Evolutionary conservation across 2,113 vertebrate species (phyloP), one percentile per base, ranked within the genome.

Genomic region (Pseudois nayaur): DNA sequence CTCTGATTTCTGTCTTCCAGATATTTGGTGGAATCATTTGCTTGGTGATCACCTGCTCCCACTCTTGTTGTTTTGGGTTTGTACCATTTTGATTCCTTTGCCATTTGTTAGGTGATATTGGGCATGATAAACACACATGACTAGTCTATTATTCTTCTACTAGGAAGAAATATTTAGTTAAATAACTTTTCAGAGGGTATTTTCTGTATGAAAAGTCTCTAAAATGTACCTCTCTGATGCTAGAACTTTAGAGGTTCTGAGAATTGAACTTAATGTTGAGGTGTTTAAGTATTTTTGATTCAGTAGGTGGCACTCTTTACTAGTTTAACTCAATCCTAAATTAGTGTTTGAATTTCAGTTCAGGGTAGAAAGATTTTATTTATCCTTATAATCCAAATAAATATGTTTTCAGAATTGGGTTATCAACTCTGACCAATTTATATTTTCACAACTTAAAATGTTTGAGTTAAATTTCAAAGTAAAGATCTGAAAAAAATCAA

Each of bases 261-360:
- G 45, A 91, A 81, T 50, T 50, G 40, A 94, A 52, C 7, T 95
- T 78, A 57, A 64, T 91, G 45, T 94, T 50, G 79, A 81, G 48
- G 57, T 76, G 57, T 62, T 79, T 76, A 89, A 45, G 23, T 85
- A 84, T 81, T 29, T 84, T 64, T 95, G 57, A 11, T 87, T 96
- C 97, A 93, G 93, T 90, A 98, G 97, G 67, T 97, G 97, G 95
- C 97, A 86, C 94, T 96, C 71, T 95, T 97, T 86, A 94, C 92
- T 85, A 85, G 64, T 92, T 94, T 92, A 96, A 84, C 59, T 85
- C 76, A 67, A 9, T 64, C 40, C 29, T 55, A 45, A 74, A 14
- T 59, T 67, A 25, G 23, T n/a, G 29, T 89, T 83, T 36, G 19
- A 40, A 43, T 71, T 71, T 71, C 17, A 14, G 7, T 59, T 87